phyloP scores from a whole-genome alignment of 2,113 vertebrate species.

The Pterocles burchelli region DNA sequence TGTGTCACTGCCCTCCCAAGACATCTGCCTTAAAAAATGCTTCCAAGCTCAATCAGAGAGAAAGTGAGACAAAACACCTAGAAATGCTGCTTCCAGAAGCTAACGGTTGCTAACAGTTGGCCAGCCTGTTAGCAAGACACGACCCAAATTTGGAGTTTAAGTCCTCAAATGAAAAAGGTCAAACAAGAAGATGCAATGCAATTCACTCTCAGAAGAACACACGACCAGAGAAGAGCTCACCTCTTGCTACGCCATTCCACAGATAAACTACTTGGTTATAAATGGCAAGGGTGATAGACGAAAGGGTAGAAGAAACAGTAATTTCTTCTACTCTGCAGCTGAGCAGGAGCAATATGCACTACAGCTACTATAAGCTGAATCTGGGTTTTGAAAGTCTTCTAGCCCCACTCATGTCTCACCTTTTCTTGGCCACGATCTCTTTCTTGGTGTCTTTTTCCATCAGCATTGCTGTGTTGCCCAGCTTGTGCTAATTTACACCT shows the following conservation, averaged over 20 bases:
- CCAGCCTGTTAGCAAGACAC: not conserved
- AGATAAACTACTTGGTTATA: not conserved
- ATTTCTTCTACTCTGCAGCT: not conserved
- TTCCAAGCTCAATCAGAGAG: not conserved
- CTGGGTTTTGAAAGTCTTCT: not conserved
- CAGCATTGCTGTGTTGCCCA: not conserved
- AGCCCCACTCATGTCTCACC: accelerated
- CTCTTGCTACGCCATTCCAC: not conserved
- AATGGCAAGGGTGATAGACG: not conserved
- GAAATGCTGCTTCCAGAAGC: not conserved
- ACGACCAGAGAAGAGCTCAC: not conserved
- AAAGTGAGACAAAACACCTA: not conserved
- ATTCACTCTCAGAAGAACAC: not conserved
- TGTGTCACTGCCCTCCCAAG: not conserved
- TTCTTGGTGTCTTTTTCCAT: not conserved
- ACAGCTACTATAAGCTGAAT: not conserved
- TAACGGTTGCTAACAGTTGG: not conserved
- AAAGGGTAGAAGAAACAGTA: not conserved
- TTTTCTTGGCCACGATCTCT: not conserved
- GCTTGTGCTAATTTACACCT: not conserved
- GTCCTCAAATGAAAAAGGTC: not conserved
- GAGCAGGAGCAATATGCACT: accelerated
- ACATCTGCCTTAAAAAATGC: not conserved
- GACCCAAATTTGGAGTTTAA: not conserved
- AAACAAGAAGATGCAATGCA: not conserved